These are phyloP conservation scores for Tiliqua scincoides DNA, from an alignment of 2,113 vertebrate species.

Conservation along the genomic window DNA sequence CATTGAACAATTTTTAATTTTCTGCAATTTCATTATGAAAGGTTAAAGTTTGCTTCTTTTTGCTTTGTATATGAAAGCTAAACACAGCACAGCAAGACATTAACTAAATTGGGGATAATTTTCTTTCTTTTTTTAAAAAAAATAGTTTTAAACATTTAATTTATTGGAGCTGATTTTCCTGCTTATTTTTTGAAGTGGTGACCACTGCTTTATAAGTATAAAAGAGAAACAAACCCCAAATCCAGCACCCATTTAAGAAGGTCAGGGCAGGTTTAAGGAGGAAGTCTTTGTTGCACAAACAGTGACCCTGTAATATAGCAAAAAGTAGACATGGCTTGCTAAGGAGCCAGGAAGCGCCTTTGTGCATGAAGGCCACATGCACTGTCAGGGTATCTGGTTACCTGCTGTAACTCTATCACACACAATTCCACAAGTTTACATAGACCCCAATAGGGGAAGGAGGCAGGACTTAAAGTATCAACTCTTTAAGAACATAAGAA, in stretches of 20 bases:
- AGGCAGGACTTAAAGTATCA: too few relatives aligned
- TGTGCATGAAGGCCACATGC: too few relatives aligned
- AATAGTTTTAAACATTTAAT: too few relatives aligned
- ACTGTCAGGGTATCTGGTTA: too few relatives aligned
- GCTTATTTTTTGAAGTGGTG: neutral
- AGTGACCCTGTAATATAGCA: too few relatives aligned
- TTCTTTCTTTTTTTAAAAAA: neutral
- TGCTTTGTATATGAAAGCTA: neutral
- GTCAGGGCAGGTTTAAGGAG: neutral
- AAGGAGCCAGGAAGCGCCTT: too few relatives aligned
- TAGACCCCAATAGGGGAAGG: too few relatives aligned
- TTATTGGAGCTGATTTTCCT: neutral
- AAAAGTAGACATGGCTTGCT: too few relatives aligned
- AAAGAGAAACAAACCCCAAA: neutral
- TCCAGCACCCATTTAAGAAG: neutral
- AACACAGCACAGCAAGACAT: neutral
- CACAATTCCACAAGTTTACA: too few relatives aligned
- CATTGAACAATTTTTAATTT: slow-evolving; percentile 19
- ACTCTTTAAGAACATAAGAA: too few relatives aligned
- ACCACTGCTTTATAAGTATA: neutral
- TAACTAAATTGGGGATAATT: neutral
- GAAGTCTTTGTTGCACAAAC: neutral
- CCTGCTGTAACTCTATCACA: too few relatives aligned
- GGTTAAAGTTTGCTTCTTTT: slow-evolving; percentile 2
- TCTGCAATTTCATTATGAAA: neutral